Evolutionary conservation across 2,797 vertebrate species (phyloP).

Genomic region (Bryconaethiops microstoma): DNA sequence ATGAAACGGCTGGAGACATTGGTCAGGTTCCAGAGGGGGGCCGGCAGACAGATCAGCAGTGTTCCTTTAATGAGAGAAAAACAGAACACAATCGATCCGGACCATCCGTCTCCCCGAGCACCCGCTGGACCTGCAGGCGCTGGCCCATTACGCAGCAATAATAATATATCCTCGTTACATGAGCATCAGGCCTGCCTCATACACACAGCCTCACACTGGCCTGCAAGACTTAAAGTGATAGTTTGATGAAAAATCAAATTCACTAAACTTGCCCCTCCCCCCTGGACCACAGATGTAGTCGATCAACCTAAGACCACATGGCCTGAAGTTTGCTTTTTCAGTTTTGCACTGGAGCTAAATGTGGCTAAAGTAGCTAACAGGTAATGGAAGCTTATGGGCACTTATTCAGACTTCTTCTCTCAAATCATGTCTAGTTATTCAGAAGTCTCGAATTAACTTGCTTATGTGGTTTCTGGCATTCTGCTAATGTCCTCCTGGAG

Average conservation of each 20-base stretch:
- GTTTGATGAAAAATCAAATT: background rate
- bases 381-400: background rate
- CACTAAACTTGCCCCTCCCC: background rate
- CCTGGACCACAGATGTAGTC: background rate
- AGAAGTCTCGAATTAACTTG: background rate
- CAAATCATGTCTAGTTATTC: background rate
- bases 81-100: conserved; percentile 15
- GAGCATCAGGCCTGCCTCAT: background rate
- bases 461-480: too few species aligned
- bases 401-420: background rate
- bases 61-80: conserved; percentile 18
- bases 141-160: conserved; percentile 21
- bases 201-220: background rate
- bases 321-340: background rate
- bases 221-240: background rate
- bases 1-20: background rate
- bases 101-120: conserved; percentile 7
- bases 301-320: too few species aligned
- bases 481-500: too few species aligned
- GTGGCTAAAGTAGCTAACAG: background rate
- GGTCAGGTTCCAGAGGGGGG: conserved; percentile 3
- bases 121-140: conserved; percentile 5
- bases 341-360: background rate
- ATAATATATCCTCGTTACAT: conserved; percentile 35
- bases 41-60: background rate